phyloP scores from a whole-genome alignment of 2,113 vertebrate genomes.

The Mustelus asterias region DNA sequence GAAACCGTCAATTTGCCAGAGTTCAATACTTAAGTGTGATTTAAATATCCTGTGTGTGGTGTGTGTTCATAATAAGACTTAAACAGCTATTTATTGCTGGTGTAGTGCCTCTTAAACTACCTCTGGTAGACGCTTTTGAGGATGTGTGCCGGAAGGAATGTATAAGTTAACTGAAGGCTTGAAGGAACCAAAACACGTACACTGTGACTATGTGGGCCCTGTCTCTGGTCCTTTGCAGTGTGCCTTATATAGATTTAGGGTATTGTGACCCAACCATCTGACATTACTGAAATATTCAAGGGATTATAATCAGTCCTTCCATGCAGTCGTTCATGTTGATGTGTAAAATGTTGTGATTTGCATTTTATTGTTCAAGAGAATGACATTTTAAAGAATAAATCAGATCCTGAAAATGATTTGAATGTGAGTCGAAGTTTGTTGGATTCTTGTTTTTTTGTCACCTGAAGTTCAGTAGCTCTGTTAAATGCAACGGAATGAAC shows the following conservation, averaged over 20 bases:
- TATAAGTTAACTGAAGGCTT: neutral
- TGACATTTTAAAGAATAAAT: slow-evolving; percentile 11
- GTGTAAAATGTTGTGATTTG: neutral
- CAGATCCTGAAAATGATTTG: neutral
- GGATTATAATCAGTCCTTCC: neutral
- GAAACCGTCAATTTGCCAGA: neutral
- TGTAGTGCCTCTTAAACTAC: slow-evolving; percentile 1
- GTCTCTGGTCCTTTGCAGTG: neutral
- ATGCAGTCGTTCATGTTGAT: neutral
- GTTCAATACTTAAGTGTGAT: neutral
- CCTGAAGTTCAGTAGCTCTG: neutral
- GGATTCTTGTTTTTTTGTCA: neutral
- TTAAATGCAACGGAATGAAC: neutral
- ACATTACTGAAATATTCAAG: neutral
- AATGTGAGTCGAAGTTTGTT: neutral
- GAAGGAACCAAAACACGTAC: neutral
- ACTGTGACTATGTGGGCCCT: neutral
- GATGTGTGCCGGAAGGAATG: neutral
- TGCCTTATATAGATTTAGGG: slow-evolving; percentile 12
- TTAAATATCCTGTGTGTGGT: neutral
- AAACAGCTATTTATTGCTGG: neutral
- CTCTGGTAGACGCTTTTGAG: neutral
- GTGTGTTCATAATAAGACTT: neutral
- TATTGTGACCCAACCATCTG: neutral
- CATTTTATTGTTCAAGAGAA: neutral